phyloP scores from a whole-genome alignment of 92 coral and sea anemone genomes.

The Anthopleura xanthogrammica region DNA sequence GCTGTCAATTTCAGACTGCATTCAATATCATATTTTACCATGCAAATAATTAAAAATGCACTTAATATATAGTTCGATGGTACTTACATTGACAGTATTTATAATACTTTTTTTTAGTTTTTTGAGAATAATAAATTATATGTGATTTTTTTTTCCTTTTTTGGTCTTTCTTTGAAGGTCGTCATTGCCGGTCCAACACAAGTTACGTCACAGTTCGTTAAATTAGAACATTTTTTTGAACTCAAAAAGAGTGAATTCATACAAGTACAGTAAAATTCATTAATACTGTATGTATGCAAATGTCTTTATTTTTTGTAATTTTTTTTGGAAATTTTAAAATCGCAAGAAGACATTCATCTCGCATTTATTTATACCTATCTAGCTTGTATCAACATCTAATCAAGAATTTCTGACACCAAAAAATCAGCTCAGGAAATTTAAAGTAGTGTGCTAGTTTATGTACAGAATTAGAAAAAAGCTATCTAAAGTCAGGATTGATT shows the following conservation, averaged over 20 bases:
- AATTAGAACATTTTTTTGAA: not conserved
- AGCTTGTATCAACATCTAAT: conserved; percentile 4
- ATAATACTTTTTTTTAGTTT: conserved; percentile 13
- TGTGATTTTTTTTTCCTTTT: conserved; percentile 36
- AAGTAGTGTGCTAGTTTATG: conserved; percentile 14
- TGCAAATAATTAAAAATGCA: conserved; percentile 14
- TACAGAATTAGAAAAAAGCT: conserved; percentile 38
- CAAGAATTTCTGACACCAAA: not conserved
- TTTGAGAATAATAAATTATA: conserved; percentile 31
- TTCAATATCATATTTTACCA: not conserved
- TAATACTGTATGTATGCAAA: not conserved
- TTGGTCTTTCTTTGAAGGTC: conserved; percentile 35
- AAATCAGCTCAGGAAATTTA: conserved; percentile 20
- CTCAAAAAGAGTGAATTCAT: not conserved
- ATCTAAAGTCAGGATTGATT: conserved; percentile 2
- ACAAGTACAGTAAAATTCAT: not conserved
- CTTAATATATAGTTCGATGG: not conserved
- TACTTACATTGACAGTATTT: conserved; percentile 6
- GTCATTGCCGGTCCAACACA: conserved; percentile 16
- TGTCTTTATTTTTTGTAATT: not conserved
- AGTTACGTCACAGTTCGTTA: not conserved
- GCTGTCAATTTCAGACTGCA: conserved; percentile 16
- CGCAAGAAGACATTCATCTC: not conserved
- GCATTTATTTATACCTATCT: not conserved
- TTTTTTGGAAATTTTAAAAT: not conserved